Conservation (phyloP, 1,140 invertebrate genomes). For the Mactra quadrangularis region DNA sequence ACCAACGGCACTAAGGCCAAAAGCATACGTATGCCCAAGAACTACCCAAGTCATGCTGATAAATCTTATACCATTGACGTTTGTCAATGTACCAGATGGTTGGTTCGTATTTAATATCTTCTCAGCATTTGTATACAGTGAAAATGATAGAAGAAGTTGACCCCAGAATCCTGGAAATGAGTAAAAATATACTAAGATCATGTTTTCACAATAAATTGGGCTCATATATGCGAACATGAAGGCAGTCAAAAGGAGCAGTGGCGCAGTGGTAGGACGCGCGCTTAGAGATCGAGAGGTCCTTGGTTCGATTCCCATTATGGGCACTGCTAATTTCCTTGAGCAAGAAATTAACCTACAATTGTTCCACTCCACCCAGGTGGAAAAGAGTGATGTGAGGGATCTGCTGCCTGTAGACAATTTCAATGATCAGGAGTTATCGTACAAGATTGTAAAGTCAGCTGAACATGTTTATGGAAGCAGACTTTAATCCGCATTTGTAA, state of each 20-base stretch:
- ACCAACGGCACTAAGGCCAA: constrained; percentile 83
- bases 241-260: neutral
- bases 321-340: too few relatives aligned
- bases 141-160: constrained; percentile 73
- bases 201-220: neutral
- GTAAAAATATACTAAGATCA: neutral
- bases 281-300: too few relatives aligned
- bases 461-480: too few relatives aligned
- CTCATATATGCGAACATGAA: neutral
- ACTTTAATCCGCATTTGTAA: too few relatives aligned
- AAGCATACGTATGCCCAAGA: constrained; percentile 90
- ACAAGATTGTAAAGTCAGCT: too few relatives aligned
- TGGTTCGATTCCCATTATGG: too few relatives aligned
- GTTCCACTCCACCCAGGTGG: too few relatives aligned
- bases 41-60: constrained; percentile 97
- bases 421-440: too few relatives aligned
- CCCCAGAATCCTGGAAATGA: constrained; percentile 65
- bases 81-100: constrained; percentile 64
- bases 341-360: too few relatives aligned
- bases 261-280: neutral
- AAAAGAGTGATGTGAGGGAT: too few relatives aligned
- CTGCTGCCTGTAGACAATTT: too few relatives aligned
- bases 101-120: constrained; percentile 74
- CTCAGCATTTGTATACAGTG: constrained; percentile 71
- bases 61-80: constrained; percentile 84